Percentiles rank a stretch among this genome's conserved stretches.
phyloP scores from a whole-genome alignment of 2,113 vertebrate genomes.

The Elephas maximus region DNA sequence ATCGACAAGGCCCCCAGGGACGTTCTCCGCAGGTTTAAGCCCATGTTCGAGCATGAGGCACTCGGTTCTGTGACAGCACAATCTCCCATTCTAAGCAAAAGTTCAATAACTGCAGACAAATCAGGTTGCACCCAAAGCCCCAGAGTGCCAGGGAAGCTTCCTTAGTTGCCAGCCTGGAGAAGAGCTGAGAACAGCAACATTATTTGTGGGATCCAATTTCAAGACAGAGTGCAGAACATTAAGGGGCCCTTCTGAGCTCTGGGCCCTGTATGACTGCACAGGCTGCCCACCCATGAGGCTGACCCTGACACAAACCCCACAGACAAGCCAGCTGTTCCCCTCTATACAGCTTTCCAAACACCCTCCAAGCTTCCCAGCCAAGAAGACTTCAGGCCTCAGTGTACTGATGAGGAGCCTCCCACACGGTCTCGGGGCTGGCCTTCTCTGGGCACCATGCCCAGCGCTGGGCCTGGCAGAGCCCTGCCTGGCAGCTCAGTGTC shows the following conservation, averaged over 20 bases:
- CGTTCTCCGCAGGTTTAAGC: neutral
- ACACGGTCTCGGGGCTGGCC: neutral
- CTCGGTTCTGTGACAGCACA: neutral
- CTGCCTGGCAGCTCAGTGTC: neutral
- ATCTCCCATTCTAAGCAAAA: neutral
- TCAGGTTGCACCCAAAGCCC: neutral
- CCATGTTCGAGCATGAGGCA: neutral
- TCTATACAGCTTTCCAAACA: neutral
- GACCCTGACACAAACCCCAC: neutral
- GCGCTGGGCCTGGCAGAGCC: neutral
- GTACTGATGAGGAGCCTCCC: neutral
- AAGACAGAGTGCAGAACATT: neutral
- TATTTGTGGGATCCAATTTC: neutral
- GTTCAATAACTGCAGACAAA: neutral
- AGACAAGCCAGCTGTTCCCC: neutral
- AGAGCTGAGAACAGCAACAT: neutral
- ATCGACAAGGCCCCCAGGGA: fast-evolving
- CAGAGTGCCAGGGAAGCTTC: neutral
- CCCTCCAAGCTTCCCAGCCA: too few species aligned
- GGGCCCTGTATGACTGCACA: neutral
- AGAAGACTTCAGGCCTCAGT: neutral
- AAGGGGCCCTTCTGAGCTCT: neutral
- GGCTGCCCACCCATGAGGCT: neutral
- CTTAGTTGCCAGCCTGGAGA: neutral
- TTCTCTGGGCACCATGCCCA: neutral